Evolutionary conservation across 2,113 vertebrate species (phyloP).

Genomic region (Tychaedon coryphoeus): DNA sequence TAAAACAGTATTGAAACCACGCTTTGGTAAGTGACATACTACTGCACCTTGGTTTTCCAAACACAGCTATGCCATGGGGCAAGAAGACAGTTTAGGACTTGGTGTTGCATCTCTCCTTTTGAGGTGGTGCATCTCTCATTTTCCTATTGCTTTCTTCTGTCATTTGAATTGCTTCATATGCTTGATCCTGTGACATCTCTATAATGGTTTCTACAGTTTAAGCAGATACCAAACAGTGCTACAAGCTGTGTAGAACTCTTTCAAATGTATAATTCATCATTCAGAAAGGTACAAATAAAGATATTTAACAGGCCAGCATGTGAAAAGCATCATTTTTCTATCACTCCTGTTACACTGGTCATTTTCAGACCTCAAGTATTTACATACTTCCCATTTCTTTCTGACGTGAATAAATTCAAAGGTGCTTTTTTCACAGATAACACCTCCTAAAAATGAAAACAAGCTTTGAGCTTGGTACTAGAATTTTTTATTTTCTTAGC

Average conservation of each 20-base stretch:
- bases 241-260: background rate
- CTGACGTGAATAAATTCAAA: background rate
- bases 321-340: background rate
- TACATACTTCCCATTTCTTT: background rate
- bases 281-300: background rate
- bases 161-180: background rate
- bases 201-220: background rate
- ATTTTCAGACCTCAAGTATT: background rate
- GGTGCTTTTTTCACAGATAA: background rate
- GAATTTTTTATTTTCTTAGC: background rate
- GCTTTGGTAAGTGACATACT: background rate
- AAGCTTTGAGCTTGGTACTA: background rate
- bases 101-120: background rate
- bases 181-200: background rate
- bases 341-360: background rate
- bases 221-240: background rate
- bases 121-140: background rate
- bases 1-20: background rate
- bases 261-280: background rate
- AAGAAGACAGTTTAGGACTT: background rate
- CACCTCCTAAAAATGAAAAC: background rate
- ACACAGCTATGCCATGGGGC: background rate
- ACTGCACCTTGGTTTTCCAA: background rate
- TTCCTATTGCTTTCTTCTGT: background rate
- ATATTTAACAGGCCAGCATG: background rate